These are phyloP conservation scores for Artemia sinica DNA, from an alignment of 2,888 invertebrate species.

Conservation along the genomic window DNA sequence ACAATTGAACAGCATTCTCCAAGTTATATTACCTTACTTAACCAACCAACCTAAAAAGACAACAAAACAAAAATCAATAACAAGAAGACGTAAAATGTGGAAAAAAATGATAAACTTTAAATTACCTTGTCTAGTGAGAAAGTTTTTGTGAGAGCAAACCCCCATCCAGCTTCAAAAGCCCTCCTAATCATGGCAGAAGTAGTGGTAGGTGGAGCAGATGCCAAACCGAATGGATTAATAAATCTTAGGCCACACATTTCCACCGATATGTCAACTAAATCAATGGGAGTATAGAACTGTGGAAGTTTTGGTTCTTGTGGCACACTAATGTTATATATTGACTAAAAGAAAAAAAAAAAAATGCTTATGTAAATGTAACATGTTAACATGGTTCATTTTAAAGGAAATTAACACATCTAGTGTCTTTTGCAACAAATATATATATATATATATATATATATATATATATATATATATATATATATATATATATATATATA, in stretches of 20 bases:
- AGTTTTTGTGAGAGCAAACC: slow-evolving; percentile 92
- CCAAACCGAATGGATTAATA: slow-evolving; percentile 89
- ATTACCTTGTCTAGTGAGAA: slow-evolving; percentile 76
- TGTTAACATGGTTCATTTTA: too few species aligned
- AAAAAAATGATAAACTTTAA: background rate
- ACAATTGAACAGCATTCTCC: too few species aligned
- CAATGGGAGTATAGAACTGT: slow-evolving; percentile 78
- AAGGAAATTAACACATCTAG: too few species aligned
- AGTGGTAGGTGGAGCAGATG: slow-evolving; percentile 92
- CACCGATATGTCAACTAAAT: slow-evolving; percentile 79
- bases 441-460: too few species aligned
- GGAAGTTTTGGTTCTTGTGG: slow-evolving; percentile 56
- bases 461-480: too few species aligned
- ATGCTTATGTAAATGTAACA: too few species aligned
- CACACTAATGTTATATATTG: slow-evolving; percentile 38
- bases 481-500: too few species aligned
- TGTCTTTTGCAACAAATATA: too few species aligned
- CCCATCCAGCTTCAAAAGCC: slow-evolving; percentile 91
- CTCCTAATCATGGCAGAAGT: slow-evolving; percentile 83
- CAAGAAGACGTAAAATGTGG: slow-evolving; percentile 13
- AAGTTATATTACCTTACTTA: background rate
- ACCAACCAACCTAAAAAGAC: background rate
- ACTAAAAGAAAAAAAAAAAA: slow-evolving; percentile 34
- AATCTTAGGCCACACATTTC: slow-evolving; percentile 84
- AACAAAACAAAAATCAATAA: slow-evolving; percentile 13